phyloP scores from a whole-genome alignment of 2,888 invertebrate genomes.

The Dorcus parallelipipedus region DNA sequence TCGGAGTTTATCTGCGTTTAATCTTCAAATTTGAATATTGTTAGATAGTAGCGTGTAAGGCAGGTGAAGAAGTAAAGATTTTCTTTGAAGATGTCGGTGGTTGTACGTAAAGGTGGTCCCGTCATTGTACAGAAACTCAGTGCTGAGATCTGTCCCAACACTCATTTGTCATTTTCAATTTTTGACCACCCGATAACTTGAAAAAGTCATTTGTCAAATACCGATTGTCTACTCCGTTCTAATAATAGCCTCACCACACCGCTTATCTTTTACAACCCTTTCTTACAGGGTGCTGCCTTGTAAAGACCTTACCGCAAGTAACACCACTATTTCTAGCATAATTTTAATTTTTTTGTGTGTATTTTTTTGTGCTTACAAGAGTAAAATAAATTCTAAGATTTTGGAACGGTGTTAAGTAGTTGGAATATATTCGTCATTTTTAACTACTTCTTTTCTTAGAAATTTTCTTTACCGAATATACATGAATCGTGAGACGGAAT shows the following conservation, averaged over 20 bases:
- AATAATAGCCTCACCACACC: slow-evolving; percentile 7
- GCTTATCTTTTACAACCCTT: slow-evolving; percentile 18
- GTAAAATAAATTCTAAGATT: no score
- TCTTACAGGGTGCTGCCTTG: neutral
- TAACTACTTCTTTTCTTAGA: no score
- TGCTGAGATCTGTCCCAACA: slow-evolving; percentile 47
- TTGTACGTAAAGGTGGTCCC: slow-evolving; percentile 42
- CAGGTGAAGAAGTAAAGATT: neutral
- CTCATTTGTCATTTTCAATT: slow-evolving; percentile 47
- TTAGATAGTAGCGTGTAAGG: no score
- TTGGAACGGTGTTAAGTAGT: no score
- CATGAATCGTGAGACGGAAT: no score
- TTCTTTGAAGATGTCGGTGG: slow-evolving; percentile 16
- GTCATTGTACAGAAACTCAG: slow-evolving; percentile 37
- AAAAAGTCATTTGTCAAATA: slow-evolving; percentile 49
- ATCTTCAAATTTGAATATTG: no score
- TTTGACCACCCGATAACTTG: slow-evolving; percentile 46
- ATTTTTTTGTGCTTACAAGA: no score
- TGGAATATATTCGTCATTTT: no score
- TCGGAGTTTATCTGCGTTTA: no score
- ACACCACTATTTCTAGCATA: no score
- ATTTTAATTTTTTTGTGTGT: no score
- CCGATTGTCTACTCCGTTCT: slow-evolving; percentile 40
- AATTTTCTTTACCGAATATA: no score
- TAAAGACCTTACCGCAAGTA: neutral